A percentile compares a stretch with the other conserved stretches of the same genome.
Evolutionary conservation across 2,888 invertebrate species (phyloP).

Genomic region (Ecliptopera silaceata): DNA sequence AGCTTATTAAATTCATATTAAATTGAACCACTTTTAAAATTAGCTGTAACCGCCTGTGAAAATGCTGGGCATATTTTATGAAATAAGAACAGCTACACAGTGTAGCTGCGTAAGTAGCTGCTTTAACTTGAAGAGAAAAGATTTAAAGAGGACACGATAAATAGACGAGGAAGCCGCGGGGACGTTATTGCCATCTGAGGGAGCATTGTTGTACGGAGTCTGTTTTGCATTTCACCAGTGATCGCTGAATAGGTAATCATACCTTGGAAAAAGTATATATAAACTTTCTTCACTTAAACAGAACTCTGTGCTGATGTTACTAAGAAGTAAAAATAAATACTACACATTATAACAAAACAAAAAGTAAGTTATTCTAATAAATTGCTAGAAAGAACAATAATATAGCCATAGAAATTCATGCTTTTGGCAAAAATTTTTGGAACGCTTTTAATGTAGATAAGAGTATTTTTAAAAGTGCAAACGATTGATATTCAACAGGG

Average conservation of each 20-base stretch:
- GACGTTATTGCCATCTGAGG: slow-evolving; percentile 51
- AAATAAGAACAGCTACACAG: slow-evolving; percentile 43
- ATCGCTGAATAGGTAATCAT: slow-evolving; percentile 33
- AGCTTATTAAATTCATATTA: too few species aligned
- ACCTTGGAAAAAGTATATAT: slow-evolving; percentile 4
- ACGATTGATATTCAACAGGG: slow-evolving; percentile 44
- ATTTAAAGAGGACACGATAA: slow-evolving; percentile 53
- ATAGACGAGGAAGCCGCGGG: slow-evolving; percentile 48
- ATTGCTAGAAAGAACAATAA: too few species aligned
- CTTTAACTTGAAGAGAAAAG: slow-evolving; percentile 37
- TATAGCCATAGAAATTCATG: neutral
- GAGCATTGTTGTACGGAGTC: slow-evolving; percentile 42
- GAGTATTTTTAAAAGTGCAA: slow-evolving; percentile 43
- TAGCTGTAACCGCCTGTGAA: slow-evolving; percentile 20
- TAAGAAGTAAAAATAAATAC: too few species aligned
- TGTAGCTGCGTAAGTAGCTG: too few species aligned
- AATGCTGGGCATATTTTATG: slow-evolving; percentile 31
- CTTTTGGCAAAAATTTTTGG: slow-evolving; percentile 12
- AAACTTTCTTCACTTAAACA: neutral
- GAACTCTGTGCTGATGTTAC: neutral
- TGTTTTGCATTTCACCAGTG: slow-evolving; percentile 43
- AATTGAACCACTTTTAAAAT: too few species aligned
- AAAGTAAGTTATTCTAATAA: too few species aligned
- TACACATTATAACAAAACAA: too few species aligned
- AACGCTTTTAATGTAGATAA: slow-evolving; percentile 34